phyloP scores from a whole-genome alignment of 2,113 vertebrate genomes.

The Proteles cristata region DNA sequence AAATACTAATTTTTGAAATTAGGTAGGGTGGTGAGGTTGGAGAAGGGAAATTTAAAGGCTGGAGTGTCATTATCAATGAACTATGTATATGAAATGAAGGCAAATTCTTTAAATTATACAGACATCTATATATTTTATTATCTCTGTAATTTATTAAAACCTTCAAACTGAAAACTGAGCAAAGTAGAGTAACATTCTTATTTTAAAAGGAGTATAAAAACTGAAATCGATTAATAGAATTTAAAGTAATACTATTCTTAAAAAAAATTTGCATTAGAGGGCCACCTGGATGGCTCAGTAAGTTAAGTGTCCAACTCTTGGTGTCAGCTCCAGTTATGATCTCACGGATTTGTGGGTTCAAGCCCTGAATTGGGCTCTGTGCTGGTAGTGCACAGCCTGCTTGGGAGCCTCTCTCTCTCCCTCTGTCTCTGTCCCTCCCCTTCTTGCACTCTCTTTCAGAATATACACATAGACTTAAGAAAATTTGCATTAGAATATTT shows the following conservation, averaged over 20 bases:
- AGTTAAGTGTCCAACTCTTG: too few relatives aligned
- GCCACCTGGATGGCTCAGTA: too few relatives aligned
- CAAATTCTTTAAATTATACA: neutral
- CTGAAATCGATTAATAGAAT: neutral
- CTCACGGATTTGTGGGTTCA: too few relatives aligned
- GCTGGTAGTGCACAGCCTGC: too few relatives aligned
- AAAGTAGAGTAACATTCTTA: neutral
- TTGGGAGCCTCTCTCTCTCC: too few relatives aligned
- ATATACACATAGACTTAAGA: neutral
- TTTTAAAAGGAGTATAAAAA: neutral
- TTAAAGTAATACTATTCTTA: neutral
- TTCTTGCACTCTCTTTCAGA: too few relatives aligned
- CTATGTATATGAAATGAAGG: neutral
- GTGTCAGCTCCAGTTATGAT: too few relatives aligned
- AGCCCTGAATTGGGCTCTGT: too few relatives aligned
- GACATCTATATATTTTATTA: neutral
- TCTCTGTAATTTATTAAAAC: slow-evolving; percentile 16
- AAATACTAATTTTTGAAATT: neutral
- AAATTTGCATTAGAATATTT: neutral
- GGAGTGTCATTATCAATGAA: neutral
- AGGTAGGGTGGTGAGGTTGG: neutral
- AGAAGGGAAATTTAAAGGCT: neutral
- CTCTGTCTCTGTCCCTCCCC: too few relatives aligned
- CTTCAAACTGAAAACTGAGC: neutral
- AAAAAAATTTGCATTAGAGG: neutral